Evolutionary conservation across 2,113 vertebrate genomes (phyloP), one percentile per base, ranked within the genome.

Genomic region (Phalacrocorax aristotelis): DNA sequence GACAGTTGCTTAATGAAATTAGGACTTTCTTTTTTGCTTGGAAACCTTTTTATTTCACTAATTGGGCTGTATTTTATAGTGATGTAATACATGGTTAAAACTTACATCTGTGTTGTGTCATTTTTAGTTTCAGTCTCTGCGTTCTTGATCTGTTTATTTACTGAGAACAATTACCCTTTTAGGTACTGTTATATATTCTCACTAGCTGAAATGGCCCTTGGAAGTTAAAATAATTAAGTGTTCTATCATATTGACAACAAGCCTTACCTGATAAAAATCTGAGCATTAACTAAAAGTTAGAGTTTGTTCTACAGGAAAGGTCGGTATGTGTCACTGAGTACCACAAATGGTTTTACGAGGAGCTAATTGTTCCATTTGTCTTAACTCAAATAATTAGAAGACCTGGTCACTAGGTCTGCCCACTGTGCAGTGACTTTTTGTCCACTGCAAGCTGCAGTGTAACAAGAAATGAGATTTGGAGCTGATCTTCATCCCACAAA

Each of bases 401-500:
- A 95, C 70, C 44, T 69, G 51, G 72, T 93, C 88, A 54, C n/a
- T 44, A 46, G 22, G 42, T 55, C 61, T 92, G 62, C 80, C 30
- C 51, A 58, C 71, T 84, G 15, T 44, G 74, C 19, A 78, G 27
- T 54, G 65, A 87, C 19, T 66, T 95, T 95, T 83, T 82, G 61
- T 57, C 16, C 52, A 55, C 15, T 87, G 54, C 51, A 93, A 96
- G 68, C 64, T 96, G 49, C 68, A 70, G 30, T 36, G 48, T 75
- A 95, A 92, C 30, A 94, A 95, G 76, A 94, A 97, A 96, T 90
- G 54, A 85, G 34, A 71, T 90, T 97, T 96, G 62, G 84, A 97
- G 84, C 91, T 85, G 68, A 91, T 94, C 83, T 97, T 96, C 85
- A 86, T 91, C 52, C 57, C 46, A 79, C 82, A 96, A 94, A 97